Percentiles rank a stretch among this genome's conserved stretches.
Conservation (phyloP, 2,888 invertebrate genomes). For the Drosophila anomalata region DNA sequence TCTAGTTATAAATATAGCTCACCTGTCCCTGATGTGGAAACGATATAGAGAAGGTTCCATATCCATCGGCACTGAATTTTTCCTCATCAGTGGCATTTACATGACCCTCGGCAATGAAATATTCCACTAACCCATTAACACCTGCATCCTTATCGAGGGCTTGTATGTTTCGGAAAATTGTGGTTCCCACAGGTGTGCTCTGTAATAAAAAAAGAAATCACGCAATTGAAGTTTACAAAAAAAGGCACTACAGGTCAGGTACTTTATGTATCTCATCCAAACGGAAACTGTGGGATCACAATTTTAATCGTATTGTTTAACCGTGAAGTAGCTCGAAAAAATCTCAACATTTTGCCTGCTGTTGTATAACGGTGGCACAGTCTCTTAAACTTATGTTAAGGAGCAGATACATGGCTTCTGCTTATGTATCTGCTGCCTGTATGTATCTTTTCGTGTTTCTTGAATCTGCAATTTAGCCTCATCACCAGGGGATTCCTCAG, state of each 20-base stretch:
- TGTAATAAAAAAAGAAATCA: conserved; percentile 84
- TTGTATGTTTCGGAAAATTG: conserved; percentile 91
- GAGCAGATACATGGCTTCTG: conserved; percentile 26
- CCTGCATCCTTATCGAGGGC: conserved; percentile 94
- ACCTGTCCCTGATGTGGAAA: conserved; percentile 93
- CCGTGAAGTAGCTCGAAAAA: conserved; percentile 18
- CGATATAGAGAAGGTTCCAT: conserved; percentile 92
- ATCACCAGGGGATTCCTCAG: conserved; percentile 22
- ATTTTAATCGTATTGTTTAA: conserved; percentile 29
- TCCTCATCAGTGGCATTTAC: conserved; percentile 85
- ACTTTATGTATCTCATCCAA: conserved; percentile 5
- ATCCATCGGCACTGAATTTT: conserved; percentile 90
- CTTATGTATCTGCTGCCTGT: conserved; percentile 12
- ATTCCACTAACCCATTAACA: conserved; percentile 94
- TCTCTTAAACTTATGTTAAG: conserved; percentile 63
- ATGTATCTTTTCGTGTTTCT: conserved; percentile 10
- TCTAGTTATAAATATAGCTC: conserved; percentile 41
- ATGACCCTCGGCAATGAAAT: conserved; percentile 90
- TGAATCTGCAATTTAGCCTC: conserved; percentile 26
- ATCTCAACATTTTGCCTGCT: conserved; percentile 40
- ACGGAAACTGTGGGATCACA: conserved; percentile 37
- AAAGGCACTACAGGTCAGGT: conserved; percentile 8
- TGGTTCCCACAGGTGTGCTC: conserved; percentile 93
- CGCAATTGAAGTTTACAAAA: conserved; percentile 23
- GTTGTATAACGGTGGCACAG: conserved; percentile 69